Evolutionary conservation across 1,140 invertebrate genomes (phyloP), one percentile per base, ranked within the genome.

Genomic region (Cecropterus lyciades): DNA sequence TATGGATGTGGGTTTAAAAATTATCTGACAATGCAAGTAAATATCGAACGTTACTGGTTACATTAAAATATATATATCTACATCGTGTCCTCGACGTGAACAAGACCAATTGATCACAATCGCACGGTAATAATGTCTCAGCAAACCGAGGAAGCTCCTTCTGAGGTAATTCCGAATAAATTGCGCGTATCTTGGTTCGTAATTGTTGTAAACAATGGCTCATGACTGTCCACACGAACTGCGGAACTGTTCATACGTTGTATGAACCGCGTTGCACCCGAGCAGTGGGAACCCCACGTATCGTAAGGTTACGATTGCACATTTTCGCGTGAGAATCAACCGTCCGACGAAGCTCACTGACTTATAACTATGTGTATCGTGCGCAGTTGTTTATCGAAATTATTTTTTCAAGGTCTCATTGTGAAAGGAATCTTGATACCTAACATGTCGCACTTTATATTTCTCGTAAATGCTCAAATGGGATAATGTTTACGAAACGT

Each of bases 351-450:
- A 75, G 70, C 74, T 72, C 66, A 48, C 64, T 62, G 65, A 72
- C 62, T 66, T 70, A 71, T 48, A 53, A 46, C 17, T 51, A 72
- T 77, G 63, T 74, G 49, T 79, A 67, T 49, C 37, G 63, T 70
- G 70, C 73, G 76, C 76, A 72, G 74, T 75, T 81, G 81, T 75
- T 77, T 78, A 82, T 70, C 71, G 62, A 79, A 75, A 82, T 74
- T 80, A 78, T 53, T 60, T 42, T n/a, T 79, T 86, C 85, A 89
- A 87, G 86, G 87, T 76, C 72, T 67, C 62, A 57, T 65, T 71
- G 77, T 85, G 83, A 87, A 87, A 84, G 86, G 79, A 79, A 76
- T 49, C 52, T 14, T 46, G 10, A 17, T 40, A 57, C 49, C 20
- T 57, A 45, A 53, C 27, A 27, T 57, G 37, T 49, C 55, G 67